Base-by-base conservation (phyloP, 30 jellyfish, hydroid and myxozoan genomes). In the Rhopilema esculentum region DNA sequence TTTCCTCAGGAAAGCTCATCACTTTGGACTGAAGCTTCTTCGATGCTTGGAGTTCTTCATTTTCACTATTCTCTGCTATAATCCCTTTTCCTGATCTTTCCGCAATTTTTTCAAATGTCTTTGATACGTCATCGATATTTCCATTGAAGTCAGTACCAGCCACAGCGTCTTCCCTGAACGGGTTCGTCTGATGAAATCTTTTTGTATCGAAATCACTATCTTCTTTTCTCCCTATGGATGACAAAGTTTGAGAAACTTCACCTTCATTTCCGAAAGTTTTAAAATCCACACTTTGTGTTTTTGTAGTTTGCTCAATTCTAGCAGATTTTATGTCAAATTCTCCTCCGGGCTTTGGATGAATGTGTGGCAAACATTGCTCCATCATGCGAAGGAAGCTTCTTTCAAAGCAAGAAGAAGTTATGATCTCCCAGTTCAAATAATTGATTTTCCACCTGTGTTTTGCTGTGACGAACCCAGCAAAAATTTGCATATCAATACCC, bases 401-500 rank as follows among this genome's bases (percentile, higher is more conserved):
- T n/a, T n/a, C n/a, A n/a, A n/a, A n/a, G n/a, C n/a, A n/a, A n/a
- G n/a, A n/a, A n/a, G n/a, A n/a, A n/a, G n/a, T n/a, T n/a, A n/a
- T 40, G 57, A 40, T 40, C 57, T 40, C 12, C 57, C 57, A 40
- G 57, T 40, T 2, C 57, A 40, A 40, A 40, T 40, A 40, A 6
- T 40, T 40, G 57, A 40, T 40, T 40, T 40, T 40, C 57, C 57
- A 40, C 57, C 57, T 40, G 57, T 40, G 6, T 40, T 40, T 6
- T 12, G 57, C 12, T 12, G n/a, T 12, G 9, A 40, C 57, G 57
- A 40, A 12, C 57, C 57, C 12, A 40, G 57, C 12, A 6, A 40
- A 40, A 40, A 40, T 80, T 80, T 32, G 82, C 90, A 66, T 65
- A 65, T 80, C 73, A 33, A 32, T 66, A 7, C 69, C 57, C 65